These are phyloP conservation scores for Macquaria ambigua DNA, from an alignment of 2,113 vertebrate genomes.

Conservation along the genomic window DNA sequence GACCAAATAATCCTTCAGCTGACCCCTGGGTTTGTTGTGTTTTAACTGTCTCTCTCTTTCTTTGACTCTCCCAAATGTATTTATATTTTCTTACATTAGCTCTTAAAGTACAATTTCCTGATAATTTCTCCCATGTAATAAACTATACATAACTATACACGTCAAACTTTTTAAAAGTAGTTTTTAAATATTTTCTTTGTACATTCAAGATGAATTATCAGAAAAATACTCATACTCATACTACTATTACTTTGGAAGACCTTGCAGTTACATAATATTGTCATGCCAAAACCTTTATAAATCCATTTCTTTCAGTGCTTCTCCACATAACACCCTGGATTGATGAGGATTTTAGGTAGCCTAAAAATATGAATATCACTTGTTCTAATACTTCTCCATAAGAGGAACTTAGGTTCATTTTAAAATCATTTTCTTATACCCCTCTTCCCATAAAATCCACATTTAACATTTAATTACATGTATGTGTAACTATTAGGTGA, in stretches of 20 bases:
- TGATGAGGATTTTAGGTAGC: no score
- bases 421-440: no score
- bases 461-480: background rate
- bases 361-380: no score
- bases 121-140: background rate
- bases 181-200: background rate
- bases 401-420: background rate
- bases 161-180: background rate
- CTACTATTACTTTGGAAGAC: background rate
- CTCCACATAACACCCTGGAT: no score
- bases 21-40: conserved; percentile 14
- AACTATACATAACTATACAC: background rate
- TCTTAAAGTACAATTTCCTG: background rate
- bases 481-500: background rate
- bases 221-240: background rate
- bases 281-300: background rate
- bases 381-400: background rate
- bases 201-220: background rate
- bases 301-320: no score
- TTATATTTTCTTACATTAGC: background rate
- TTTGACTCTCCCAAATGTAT: background rate
- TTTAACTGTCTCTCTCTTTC: background rate
- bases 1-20: conserved; percentile 29
- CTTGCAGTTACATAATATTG: background rate
- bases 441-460: no score